Percentiles rank a stretch among this genome's conserved stretches.
These are phyloP conservation scores for Phoeniculus purpureus DNA, from an alignment of 2,797 vertebrate genomes.

Conservation along the genomic window DNA sequence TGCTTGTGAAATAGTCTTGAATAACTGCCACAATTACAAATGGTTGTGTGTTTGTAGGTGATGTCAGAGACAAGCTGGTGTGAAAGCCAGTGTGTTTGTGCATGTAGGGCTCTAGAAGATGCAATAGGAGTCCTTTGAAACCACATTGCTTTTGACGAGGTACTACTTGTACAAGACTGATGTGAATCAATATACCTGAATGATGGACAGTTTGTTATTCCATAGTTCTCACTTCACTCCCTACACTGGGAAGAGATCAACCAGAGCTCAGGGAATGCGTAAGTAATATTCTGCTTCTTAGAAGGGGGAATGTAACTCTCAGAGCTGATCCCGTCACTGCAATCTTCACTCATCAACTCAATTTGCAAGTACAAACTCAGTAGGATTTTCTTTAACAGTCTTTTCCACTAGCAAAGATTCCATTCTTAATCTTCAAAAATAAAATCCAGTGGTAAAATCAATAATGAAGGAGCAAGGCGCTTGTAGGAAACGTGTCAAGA, in stretches of 20 bases:
- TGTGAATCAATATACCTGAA: slow-evolving; percentile 38
- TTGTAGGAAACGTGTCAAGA: background rate
- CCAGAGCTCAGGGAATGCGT: background rate
- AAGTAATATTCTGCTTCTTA: background rate
- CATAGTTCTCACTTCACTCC: background rate
- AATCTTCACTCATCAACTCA: background rate
- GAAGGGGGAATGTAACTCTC: background rate
- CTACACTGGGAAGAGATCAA: background rate
- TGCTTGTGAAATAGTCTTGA: slow-evolving; percentile 17
- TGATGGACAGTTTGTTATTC: slow-evolving; percentile 31
- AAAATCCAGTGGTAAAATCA: background rate
- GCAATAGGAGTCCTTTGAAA: background rate
- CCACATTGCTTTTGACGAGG: background rate
- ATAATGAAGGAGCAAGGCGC: background rate
- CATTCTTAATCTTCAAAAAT: background rate
- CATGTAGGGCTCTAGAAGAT: background rate
- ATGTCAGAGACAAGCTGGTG: background rate
- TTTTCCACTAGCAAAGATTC: background rate
- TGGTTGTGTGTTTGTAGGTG: background rate
- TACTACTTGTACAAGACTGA: slow-evolving; percentile 26
- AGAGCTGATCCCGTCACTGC: background rate
- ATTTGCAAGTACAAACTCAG: background rate
- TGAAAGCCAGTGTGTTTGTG: background rate
- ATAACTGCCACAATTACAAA: background rate
- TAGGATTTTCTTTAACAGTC: background rate